These are phyloP conservation scores for Dendroctonus ponderosae DNA, from an alignment of 1,140 invertebrate species.

Conservation along the genomic window DNA sequence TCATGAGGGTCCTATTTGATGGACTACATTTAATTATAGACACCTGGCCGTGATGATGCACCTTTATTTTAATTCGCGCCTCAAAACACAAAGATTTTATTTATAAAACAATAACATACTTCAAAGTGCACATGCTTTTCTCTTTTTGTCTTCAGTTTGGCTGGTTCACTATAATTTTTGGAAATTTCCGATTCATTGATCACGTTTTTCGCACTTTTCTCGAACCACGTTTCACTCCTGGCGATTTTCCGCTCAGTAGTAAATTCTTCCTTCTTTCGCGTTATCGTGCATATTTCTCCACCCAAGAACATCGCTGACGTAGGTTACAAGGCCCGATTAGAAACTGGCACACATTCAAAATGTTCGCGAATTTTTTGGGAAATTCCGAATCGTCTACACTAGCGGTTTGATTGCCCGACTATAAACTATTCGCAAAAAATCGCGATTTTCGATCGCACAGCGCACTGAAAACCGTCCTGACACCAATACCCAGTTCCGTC, in stretches of 20 bases:
- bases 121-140: conserved; percentile 47
- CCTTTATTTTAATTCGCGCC: conserved; percentile 4
- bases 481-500: neutral
- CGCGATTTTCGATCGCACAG: neutral
- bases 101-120: conserved; percentile 36
- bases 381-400: neutral
- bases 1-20: neutral
- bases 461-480: neutral
- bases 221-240: neutral
- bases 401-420: neutral
- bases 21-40: conserved; percentile 2
- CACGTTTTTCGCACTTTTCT: neutral
- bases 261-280: conserved; percentile 23
- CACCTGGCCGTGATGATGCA: conserved; percentile 3
- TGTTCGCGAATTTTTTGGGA: conserved; percentile 14
- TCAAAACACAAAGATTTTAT: conserved; percentile 5
- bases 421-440: too few relatives aligned
- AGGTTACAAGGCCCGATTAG: conserved; percentile 12
- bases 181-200: neutral
- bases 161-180: neutral
- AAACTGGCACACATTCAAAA: conserved; percentile 32
- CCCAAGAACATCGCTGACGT: conserved; percentile 44
- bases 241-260: neutral
- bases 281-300: conserved; percentile 42
- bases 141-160: conserved; percentile 28